phyloP scores from a whole-genome alignment of 2,888 invertebrate genomes.

The Phengaris arion region DNA sequence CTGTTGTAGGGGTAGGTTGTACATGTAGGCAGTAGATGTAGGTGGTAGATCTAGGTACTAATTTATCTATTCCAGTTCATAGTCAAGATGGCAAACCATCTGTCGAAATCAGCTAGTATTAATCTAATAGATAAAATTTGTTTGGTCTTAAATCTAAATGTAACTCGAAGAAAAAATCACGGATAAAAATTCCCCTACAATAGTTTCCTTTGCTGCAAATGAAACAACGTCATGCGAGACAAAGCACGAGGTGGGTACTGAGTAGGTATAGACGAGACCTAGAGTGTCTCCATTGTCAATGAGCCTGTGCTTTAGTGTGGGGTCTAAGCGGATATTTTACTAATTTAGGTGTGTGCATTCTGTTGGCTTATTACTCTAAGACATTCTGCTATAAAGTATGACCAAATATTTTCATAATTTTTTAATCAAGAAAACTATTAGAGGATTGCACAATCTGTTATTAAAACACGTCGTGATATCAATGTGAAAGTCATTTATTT shows the following conservation, averaged over 20 bases:
- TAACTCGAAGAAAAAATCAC: not conserved
- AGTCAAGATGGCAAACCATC: not conserved
- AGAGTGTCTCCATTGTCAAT: slow-evolving; percentile 17
- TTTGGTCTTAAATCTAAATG: not conserved
- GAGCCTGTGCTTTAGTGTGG: not conserved
- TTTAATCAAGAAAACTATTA: too few species aligned
- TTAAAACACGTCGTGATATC: too few species aligned
- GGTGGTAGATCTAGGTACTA: too few species aligned
- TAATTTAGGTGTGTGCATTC: too few species aligned
- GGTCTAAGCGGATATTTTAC: not conserved
- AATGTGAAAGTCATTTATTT: too few species aligned
- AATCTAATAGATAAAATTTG: not conserved
- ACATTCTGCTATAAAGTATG: too few species aligned
- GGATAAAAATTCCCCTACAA: not conserved
- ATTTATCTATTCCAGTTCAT: too few species aligned
- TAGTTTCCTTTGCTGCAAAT: not conserved
- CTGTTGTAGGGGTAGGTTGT: too few species aligned
- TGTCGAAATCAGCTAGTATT: not conserved
- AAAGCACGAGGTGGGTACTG: not conserved
- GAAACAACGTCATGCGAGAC: not conserved
- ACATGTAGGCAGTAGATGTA: too few species aligned
- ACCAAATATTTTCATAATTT: too few species aligned
- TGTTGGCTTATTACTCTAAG: too few species aligned
- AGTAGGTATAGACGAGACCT: slow-evolving; percentile 3
- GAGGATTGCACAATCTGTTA: too few species aligned